These are phyloP conservation scores for Tetranychus piercei DNA, from an alignment of 2,888 invertebrate genomes.

Conservation along the genomic window DNA sequence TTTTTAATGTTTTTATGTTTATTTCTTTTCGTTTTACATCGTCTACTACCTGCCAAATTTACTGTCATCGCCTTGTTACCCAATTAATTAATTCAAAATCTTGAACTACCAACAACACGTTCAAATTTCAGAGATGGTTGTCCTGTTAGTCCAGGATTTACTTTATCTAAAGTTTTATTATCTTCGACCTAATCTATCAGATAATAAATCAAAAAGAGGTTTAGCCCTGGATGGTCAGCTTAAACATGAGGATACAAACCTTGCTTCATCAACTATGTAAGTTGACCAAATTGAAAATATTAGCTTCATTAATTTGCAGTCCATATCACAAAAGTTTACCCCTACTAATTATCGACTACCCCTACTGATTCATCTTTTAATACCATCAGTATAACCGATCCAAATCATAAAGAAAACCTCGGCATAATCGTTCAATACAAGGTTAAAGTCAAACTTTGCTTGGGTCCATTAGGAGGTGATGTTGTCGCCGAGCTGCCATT, in stretches of 20 bases:
- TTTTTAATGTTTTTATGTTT: neutral
- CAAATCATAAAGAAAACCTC: constrained; percentile 82
- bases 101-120: neutral
- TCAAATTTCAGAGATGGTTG: constrained; percentile 57
- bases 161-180: constrained; percentile 89
- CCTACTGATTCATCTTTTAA: constrained; percentile 30
- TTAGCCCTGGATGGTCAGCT: constrained; percentile 92
- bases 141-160: constrained; percentile 84
- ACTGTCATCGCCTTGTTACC: neutral
- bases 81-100: neutral
- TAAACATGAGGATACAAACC: constrained; percentile 95
- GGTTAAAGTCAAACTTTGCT: constrained; percentile 88
- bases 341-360: constrained; percentile 5
- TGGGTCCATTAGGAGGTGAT: constrained; percentile 84
- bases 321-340: neutral
- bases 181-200: constrained; percentile 76
- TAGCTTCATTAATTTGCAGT: constrained; percentile 21
- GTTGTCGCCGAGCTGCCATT: constrained; percentile 91
- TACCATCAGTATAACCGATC: constrained; percentile 57
- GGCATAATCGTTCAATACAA: constrained; percentile 99
- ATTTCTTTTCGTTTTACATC: neutral
- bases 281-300: constrained; percentile 32
- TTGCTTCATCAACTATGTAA: constrained; percentile 92
- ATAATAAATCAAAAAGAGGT: constrained; percentile 96
- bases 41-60: neutral